phyloP scores from a whole-genome alignment of 2,888 invertebrate species.

The Eucriotettix oculatus region DNA sequence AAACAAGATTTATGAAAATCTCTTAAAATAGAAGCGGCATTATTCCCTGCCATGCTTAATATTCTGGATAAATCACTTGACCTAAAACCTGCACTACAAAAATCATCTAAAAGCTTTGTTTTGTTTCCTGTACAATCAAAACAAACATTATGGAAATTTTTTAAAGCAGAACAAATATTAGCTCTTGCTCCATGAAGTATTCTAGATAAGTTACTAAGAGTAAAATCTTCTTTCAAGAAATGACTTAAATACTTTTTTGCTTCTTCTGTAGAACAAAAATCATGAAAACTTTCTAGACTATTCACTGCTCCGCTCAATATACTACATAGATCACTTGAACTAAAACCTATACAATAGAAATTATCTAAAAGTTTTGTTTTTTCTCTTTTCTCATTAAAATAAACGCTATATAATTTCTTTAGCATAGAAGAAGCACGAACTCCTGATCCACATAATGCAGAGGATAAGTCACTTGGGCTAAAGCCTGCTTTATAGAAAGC shows the following conservation, averaged over 20 bases:
- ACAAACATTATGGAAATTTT: constrained; percentile 14
- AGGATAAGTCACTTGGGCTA: neutral
- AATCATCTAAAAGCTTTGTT: neutral
- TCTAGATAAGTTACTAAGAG: neutral
- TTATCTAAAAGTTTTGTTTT: neutral
- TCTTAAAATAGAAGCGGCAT: neutral
- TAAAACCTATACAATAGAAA: neutral
- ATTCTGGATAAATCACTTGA: neutral
- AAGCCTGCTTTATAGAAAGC: neutral
- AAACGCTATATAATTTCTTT: neutral
- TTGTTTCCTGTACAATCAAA: constrained; percentile 7
- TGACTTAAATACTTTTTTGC: neutral
- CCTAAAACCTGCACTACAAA: neutral
- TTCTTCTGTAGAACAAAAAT: neutral
- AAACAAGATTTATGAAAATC: neutral
- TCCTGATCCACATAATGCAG: neutral
- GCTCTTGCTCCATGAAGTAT: neutral
- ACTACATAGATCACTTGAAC: neutral
- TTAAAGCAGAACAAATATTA: neutral
- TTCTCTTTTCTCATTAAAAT: neutral
- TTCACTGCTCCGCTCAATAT: neutral
- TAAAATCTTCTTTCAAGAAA: neutral
- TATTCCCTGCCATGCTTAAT: neutral
- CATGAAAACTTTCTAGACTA: neutral
- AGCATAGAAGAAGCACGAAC: neutral